Percentiles rank a stretch among this genome's conserved stretches.
phyloP scores from a whole-genome alignment of 1,140 invertebrate species.

The Tetragonula clypearis region DNA sequence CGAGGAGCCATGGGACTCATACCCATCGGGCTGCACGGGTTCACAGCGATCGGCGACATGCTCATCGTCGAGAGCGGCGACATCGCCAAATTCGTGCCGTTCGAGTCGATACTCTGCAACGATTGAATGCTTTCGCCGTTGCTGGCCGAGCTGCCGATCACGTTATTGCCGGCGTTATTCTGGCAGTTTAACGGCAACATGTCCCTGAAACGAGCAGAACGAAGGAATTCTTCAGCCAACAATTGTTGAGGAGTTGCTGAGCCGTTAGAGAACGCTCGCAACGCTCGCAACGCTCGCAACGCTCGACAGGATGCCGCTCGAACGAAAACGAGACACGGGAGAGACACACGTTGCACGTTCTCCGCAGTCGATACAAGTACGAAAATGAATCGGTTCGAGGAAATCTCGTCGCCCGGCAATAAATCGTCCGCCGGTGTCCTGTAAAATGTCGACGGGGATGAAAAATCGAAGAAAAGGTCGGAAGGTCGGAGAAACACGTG shows the following conservation, averaged over 20 bases:
- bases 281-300: no score
- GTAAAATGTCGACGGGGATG: not conserved
- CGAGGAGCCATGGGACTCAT: constrained; percentile 77
- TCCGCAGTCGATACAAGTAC: no score
- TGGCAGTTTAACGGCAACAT: constrained; percentile 75
- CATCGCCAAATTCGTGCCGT: constrained; percentile 75
- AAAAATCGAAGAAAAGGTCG: constrained; percentile 5
- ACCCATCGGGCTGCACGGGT: constrained; percentile 76
- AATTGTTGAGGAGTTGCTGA: no score
- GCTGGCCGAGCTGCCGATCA: constrained; percentile 46
- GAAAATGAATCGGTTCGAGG: not conserved
- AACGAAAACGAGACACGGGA: no score
- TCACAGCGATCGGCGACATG: constrained; percentile 77
- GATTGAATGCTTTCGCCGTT: constrained; percentile 70
- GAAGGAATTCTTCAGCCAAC: not conserved
- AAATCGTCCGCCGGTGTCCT: constrained; percentile 1
- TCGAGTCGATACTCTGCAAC: constrained; percentile 73
- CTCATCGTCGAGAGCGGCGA: constrained; percentile 77
- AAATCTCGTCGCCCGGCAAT: not conserved
- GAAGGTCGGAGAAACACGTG: constrained; percentile 10
- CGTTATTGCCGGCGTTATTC: constrained; percentile 35
- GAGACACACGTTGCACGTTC: no score
- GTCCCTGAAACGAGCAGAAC: constrained; percentile 65
- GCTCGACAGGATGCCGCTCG: no score
- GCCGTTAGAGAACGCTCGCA: no score